Evolutionary conservation across 2,113 vertebrate species (phyloP).

Genomic region (Platysteira castanea): DNA sequence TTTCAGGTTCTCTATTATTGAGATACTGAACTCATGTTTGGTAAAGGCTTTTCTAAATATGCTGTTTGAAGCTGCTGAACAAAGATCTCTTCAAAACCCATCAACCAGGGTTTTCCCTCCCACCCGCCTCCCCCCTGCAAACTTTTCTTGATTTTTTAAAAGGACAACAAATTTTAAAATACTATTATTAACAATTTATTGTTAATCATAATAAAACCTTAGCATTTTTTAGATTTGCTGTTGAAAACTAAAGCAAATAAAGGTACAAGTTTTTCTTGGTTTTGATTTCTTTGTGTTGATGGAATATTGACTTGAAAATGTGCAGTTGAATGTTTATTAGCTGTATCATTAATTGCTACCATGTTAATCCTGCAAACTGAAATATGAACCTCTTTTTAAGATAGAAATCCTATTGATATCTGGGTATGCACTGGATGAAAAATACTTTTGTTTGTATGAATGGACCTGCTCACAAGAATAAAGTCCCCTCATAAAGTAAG

Average conservation of each 20-base stretch:
- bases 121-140: fast-evolving
- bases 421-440: neutral
- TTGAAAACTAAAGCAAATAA: neutral
- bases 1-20: neutral
- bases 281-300: neutral
- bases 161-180: neutral
- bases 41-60: neutral
- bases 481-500: neutral
- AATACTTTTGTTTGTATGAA: neutral
- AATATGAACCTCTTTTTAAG: neutral
- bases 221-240: neutral
- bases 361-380: neutral
- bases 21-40: neutral
- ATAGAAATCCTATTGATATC: neutral
- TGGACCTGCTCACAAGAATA: neutral
- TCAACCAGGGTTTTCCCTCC: fast-evolving
- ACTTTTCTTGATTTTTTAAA: neutral
- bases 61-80: neutral
- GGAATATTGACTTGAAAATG: neutral
- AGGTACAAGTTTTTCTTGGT: neutral
- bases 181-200: neutral
- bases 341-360: neutral
- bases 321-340: neutral
- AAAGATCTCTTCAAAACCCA: neutral
- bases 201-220: neutral